These are phyloP conservation scores for Sciurus carolinensis DNA, from an alignment of 2,797 vertebrate species.

Conservation along the genomic window DNA sequence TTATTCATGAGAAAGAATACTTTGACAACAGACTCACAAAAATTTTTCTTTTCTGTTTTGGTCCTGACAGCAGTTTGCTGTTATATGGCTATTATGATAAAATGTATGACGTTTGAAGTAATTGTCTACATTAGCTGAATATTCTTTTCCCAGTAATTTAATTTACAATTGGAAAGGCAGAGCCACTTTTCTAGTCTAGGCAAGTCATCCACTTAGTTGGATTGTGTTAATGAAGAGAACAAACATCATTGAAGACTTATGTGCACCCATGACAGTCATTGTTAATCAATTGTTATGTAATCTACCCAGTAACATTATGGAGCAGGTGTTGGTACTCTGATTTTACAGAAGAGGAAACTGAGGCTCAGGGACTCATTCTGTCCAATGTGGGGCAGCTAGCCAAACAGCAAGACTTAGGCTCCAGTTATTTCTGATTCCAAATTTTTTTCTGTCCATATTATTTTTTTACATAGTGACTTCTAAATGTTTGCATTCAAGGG, in stretches of 20 bases:
- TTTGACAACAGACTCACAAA: conserved; percentile 56
- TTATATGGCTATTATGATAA: conserved; percentile 67
- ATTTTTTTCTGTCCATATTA: background rate
- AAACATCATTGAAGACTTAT: background rate
- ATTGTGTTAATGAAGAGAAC: background rate
- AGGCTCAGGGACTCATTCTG: background rate
- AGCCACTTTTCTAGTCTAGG: background rate
- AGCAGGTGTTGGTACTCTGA: background rate
- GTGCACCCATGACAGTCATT: background rate
- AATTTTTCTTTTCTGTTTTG: conserved; percentile 67
- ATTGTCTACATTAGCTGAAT: conserved; percentile 58
- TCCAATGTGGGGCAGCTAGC: background rate
- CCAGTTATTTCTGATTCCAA: background rate
- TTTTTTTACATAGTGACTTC: background rate
- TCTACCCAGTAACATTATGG: background rate
- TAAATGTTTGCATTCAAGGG: background rate
- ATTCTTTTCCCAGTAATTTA: conserved; percentile 25
- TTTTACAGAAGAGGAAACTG: background rate
- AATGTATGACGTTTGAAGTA: conserved; percentile 56
- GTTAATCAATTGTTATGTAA: background rate
- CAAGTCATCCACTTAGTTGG: conserved; percentile 5
- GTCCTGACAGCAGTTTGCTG: conserved; percentile 61
- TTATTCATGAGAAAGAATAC: conserved; percentile 74
- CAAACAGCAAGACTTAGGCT: background rate
- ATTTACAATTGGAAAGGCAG: background rate